A percentile compares a stretch with the other conserved stretches of the same genome.
These are phyloP conservation scores for Helleia helle DNA, from an alignment of 2,888 invertebrate species.

Conservation along the genomic window DNA sequence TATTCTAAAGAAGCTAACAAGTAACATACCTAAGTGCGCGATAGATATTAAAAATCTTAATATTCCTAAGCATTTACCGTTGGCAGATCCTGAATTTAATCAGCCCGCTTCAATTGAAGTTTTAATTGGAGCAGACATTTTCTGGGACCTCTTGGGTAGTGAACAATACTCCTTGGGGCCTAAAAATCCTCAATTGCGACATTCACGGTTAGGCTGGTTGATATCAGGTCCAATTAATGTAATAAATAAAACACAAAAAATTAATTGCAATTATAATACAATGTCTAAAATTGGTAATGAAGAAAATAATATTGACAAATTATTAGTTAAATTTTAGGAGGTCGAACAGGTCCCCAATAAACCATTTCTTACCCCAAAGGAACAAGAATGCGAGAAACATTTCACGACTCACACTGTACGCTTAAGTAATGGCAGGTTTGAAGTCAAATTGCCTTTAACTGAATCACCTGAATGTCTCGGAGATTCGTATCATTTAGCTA, in stretches of 20 bases:
- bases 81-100: constrained; percentile 19
- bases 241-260: background rate
- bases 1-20: background rate
- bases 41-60: constrained; percentile 8
- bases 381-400: constrained; percentile 9
- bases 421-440: constrained; percentile 2
- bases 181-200: background rate
- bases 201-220: background rate
- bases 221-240: background rate
- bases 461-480: constrained; percentile 7
- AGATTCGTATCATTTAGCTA: constrained; percentile 8
- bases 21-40: constrained; percentile 6
- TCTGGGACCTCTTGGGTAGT: constrained; percentile 13
- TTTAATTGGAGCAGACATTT: constrained; percentile 19
- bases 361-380: constrained; percentile 3
- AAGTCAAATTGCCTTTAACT: constrained; percentile 6
- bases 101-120: constrained; percentile 17
- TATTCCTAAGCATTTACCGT: constrained; percentile 14
- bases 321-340: constrained; percentile 7
- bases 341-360: constrained; percentile 10
- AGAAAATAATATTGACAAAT: background rate
- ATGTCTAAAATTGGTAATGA: background rate
- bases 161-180: constrained; percentile 10
- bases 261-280: background rate
- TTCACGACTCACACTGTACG: constrained; percentile 8